Base-by-base conservation (phyloP, 2,888 invertebrate species). In the Caenorhabditis parvicauda region DNA sequence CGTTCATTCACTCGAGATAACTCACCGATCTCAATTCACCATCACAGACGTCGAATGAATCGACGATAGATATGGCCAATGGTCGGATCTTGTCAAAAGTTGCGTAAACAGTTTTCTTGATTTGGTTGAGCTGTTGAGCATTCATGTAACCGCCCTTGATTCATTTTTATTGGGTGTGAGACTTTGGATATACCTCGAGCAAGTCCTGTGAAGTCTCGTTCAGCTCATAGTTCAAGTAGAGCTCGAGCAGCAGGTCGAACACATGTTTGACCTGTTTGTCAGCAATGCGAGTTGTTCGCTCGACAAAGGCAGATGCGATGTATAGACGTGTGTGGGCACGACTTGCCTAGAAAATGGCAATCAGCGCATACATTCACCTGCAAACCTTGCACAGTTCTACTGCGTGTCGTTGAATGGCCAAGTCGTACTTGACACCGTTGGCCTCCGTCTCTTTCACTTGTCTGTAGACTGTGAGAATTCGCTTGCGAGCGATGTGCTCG, bases 51-150 rank as follows among this genome's bases (percentile, higher is more conserved):
- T 93, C 93, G 81, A 93, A 95, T 7, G 90, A 88, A 84, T 95
- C 95, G 0, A 93, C 92, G 27, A 95, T 85, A 0, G 89, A 89
- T 0, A 95, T 89, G 0, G 91, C 92, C 82, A 93, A 89, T 1
- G 90, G 90, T 42, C 94, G 87, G 39, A 95, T 59, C 44, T 57
- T 62, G 12, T 42, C 59, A 54, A 64, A 53, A 0, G 52, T 27
- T n/a, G 58, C 49, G 45, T 67, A 69, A 35, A 67, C 43, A n/a
- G 38, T 43, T 17, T 64, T 49, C 39, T 62, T 56, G 35, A 69
- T 38, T n/a, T 35, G 24, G 0, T 45, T 38, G 9, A 69, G 39
- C 38, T 67, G 55, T 2, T 42, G 42, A 17, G 46, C 28, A 2
- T 54, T 43, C 27, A 63, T 41, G 43, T 66, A 69, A 19, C 59